Conservation (phyloP, 2,888 invertebrate species). For the Caenorhabditis drosophilae region DNA sequence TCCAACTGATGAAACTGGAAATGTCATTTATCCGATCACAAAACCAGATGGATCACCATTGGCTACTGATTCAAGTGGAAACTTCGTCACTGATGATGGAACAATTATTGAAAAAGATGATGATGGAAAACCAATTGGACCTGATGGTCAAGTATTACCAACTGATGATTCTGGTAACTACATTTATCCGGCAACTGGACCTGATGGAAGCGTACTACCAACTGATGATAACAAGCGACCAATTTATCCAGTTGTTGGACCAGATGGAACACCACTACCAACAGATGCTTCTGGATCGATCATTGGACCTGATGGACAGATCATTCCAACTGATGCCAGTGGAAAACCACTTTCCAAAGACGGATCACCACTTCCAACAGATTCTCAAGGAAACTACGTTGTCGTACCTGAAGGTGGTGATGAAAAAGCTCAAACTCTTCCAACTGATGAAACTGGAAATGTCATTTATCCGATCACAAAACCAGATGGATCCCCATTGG, state of each 20-base stretch:
- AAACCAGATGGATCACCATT: slow-evolving; percentile 25
- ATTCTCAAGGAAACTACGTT: slow-evolving; percentile 32
- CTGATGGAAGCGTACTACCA: slow-evolving; percentile 26
- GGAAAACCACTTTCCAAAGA: slow-evolving; percentile 32
- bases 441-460: slow-evolving; percentile 43
- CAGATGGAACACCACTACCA: slow-evolving; percentile 18
- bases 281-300: slow-evolving; percentile 30
- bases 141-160: slow-evolving; percentile 22
- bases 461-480: slow-evolving; percentile 38
- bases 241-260: slow-evolving; percentile 28
- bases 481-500: slow-evolving; percentile 31
- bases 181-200: slow-evolving; percentile 24
- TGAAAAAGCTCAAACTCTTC: slow-evolving; percentile 13
- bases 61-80: slow-evolving; percentile 24
- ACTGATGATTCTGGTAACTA: slow-evolving; percentile 34
- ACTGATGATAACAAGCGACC: slow-evolving; percentile 37
- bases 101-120: slow-evolving; percentile 9
- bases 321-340: slow-evolving; percentile 44
- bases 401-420: slow-evolving; percentile 29
- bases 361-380: slow-evolving; percentile 44
- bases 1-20: slow-evolving; percentile 19
- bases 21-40: slow-evolving; percentile 25
- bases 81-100: slow-evolving; percentile 9
- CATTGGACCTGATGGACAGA: slow-evolving; percentile 37
- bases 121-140: slow-evolving; percentile 16